phyloP scores from a whole-genome alignment of 37 sponge, comb jelly and placozoan species.

The Cliona cf. orientalis region DNA sequence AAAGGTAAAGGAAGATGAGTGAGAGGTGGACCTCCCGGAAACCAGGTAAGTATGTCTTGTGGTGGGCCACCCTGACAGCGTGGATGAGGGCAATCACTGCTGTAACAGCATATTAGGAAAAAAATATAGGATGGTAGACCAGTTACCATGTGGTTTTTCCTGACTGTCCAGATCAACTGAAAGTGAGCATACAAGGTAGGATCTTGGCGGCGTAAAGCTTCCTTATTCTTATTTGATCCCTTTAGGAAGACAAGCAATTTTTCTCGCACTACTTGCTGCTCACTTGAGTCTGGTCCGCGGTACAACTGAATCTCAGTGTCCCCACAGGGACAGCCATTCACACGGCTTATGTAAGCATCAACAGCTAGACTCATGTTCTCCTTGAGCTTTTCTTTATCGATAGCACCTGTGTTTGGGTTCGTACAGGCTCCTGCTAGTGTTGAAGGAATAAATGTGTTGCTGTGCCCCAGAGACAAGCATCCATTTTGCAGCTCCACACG shows the following conservation, averaged over 20 bases:
- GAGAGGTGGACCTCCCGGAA: background rate
- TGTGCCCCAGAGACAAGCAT: slow-evolving; percentile 22
- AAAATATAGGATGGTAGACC: background rate
- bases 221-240: slow-evolving; percentile 5
- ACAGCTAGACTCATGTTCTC: slow-evolving; percentile 41
- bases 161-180: background rate
- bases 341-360: slow-evolving; percentile 30
- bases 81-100: background rate
- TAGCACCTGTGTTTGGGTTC: no score
- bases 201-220: background rate
- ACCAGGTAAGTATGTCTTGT: background rate
- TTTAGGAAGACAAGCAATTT: slow-evolving; percentile 13
- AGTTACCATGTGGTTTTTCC: background rate
- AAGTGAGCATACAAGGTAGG: background rate
- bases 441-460: slow-evolving; percentile 45
- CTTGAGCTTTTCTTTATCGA: slow-evolving; percentile 2
- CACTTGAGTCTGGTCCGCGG: slow-evolving; percentile 22
- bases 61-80: background rate
- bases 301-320: slow-evolving; percentile 34
- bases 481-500: slow-evolving; percentile 41
- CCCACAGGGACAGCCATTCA: slow-evolving; percentile 41
- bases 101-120: background rate
- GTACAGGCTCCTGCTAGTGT: no score
- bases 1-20: background rate
- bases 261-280: background rate